Evolutionary conservation across 1,140 invertebrate genomes (phyloP).

Genomic region (Myzus persicae): DNA sequence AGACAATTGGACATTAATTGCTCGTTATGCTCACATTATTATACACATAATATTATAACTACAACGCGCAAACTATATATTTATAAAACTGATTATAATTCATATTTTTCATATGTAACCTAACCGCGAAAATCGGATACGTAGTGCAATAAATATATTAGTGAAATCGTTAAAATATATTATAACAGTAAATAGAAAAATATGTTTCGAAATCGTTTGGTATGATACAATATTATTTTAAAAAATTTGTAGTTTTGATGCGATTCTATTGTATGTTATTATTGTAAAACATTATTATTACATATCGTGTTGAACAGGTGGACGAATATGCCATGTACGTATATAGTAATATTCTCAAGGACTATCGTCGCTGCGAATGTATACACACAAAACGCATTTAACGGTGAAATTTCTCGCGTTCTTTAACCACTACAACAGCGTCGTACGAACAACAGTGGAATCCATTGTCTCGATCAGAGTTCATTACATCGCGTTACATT

Average conservation of each 20-base stretch:
- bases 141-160: neutral
- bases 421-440: neutral
- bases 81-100: neutral
- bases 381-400: neutral
- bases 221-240: neutral
- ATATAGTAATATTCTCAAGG: neutral
- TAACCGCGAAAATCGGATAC: neutral
- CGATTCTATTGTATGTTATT: neutral
- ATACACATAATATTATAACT: neutral
- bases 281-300: neutral
- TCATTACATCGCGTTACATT: constrained; percentile 17
- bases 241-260: neutral
- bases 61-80: neutral
- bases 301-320: neutral
- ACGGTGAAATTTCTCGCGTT: constrained; percentile 8
- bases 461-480: constrained; percentile 25
- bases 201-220: neutral
- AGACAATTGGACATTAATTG: neutral
- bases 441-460: neutral
- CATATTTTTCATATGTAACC: neutral
- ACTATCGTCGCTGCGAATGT: neutral
- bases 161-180: neutral
- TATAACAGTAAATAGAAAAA: neutral
- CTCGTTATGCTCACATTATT: neutral
- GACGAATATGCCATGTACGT: neutral